Base-by-base conservation (phyloP, 1,140 invertebrate genomes). In the Adelges cooleyi region DNA sequence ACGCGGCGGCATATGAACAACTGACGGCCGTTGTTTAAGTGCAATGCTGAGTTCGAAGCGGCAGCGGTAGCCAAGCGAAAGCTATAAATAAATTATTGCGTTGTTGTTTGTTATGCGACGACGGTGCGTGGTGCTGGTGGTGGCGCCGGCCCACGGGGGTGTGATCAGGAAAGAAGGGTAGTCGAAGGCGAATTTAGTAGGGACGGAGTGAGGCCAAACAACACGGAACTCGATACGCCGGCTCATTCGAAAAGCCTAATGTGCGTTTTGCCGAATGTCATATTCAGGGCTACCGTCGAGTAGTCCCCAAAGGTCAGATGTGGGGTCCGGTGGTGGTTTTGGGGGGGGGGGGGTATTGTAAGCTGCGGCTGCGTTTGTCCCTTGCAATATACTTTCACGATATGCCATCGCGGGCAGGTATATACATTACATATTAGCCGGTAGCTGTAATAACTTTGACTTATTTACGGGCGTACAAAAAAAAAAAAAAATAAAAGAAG, bases 231-330 rank as follows among this genome's bases (percentile, higher is more conserved):
- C n/a, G n/a, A n/a, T n/a, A n/a, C n/a, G n/a, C n/a, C n/a, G n/a
- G n/a, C n/a, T n/a, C n/a, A n/a, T n/a, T 15, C 22, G 38, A 42
- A 59, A 42, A 10, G 54, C n/a, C 54, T 20, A 44, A 22, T 15
- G 38, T 59, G 54, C 54, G 22, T 44, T 59, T 59, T 59, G 54
- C 40, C 40, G 54, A 59, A 44, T 59, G 54, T 59, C 54, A 59
- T 42, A 59, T 23, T 22, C 54, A 59, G 38, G 38, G 17, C 10
- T 10, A 17, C 22, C 3, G 38, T n/a, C 15, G 38, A 40, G 9
- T 15, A n/a, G 20, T 54, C 40, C 40, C 40, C 18, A 44, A 59
- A 59, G 54, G 54, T 59, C 54, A 44, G 23, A 33, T n/a, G n/a
- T n/a, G n/a, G 36, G 29, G 11, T 33, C 23, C 22, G 11, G 33